A percentile compares a stretch with the other conserved stretches of the same genome.
Evolutionary conservation across 1,140 invertebrate species (phyloP).

Genomic region (Tetramorium simillimum): DNA sequence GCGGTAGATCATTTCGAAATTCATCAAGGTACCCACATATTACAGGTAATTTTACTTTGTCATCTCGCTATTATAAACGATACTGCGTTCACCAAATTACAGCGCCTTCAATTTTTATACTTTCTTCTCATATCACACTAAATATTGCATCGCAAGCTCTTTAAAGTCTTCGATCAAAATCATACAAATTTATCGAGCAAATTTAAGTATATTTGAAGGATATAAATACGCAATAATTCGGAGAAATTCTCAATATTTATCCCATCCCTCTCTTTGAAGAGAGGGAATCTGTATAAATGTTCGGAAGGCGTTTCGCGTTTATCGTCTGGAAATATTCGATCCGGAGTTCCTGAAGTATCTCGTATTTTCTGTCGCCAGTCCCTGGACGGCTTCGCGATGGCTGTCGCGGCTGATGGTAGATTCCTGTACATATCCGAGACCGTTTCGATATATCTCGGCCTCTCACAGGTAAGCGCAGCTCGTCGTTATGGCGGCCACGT

Average conservation of each 20-base stretch:
- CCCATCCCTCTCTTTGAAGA: not conserved
- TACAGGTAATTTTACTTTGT: constrained; percentile 90
- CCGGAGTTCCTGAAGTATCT: constrained; percentile 25
- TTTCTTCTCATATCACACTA: not conserved
- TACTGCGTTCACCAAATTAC: not conserved
- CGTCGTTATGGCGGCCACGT: constrained; percentile 39
- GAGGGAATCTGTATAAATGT: not conserved
- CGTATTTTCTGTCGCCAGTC: constrained; percentile 89
- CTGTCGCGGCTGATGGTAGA: constrained; percentile 96
- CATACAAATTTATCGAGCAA: not conserved
- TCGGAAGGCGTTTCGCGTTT: not conserved
- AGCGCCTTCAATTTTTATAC: not conserved
- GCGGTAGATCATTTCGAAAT: constrained; percentile 96
- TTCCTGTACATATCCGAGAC: constrained; percentile 99
- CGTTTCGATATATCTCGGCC: constrained; percentile 98
- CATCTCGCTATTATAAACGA: not conserved
- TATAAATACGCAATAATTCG: not conserved
- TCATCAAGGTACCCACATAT: constrained; percentile 98
- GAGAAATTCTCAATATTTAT: not conserved
- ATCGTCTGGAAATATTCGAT: not conserved
- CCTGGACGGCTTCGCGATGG: constrained; percentile 98
- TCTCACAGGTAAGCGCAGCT: constrained; percentile 94
- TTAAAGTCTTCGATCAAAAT: not conserved
- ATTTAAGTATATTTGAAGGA: not conserved
- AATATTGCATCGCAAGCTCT: not conserved